These are phyloP conservation scores for Pampus argenteus DNA, from an alignment of 2,797 vertebrate species.

Conservation along the genomic window DNA sequence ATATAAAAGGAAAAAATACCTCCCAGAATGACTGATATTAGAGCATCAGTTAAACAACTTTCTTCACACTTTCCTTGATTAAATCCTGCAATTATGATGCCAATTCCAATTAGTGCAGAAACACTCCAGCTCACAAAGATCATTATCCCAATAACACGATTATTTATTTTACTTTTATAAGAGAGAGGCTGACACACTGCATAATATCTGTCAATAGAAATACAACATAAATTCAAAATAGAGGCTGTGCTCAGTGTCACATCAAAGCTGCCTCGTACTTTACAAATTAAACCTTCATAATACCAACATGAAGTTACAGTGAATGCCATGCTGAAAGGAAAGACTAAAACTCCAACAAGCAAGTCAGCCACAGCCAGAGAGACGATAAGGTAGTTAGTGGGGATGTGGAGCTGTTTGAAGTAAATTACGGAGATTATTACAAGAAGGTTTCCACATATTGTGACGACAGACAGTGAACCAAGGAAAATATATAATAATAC, in stretches of 20 bases:
- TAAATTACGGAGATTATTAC: conserved; percentile 24
- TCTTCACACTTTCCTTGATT: conserved; percentile 69
- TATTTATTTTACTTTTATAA: conserved; percentile 38
- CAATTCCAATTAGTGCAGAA: conserved; percentile 84
- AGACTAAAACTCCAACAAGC: too few species aligned
- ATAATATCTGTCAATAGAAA: conserved; percentile 34
- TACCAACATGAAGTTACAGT: conserved; percentile 1
- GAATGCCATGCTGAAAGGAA: background rate
- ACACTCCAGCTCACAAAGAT: conserved; percentile 85
- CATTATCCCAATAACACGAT: conserved; percentile 68
- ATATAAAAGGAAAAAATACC: conserved; percentile 80
- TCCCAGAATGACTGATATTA: conserved; percentile 53
- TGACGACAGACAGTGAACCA: background rate
- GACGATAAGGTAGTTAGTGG: too few species aligned
- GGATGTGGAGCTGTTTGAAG: too few species aligned
- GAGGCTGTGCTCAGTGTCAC: background rate
- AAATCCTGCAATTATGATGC: conserved; percentile 82
- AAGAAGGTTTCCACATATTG: conserved; percentile 42
- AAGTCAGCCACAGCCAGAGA: too few species aligned
- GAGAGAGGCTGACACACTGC: conserved; percentile 43
- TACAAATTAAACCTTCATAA: background rate
- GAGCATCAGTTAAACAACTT: background rate
- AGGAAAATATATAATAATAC: background rate
- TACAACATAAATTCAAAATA: conserved; percentile 2
- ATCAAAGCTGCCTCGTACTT: background rate